Base-by-base conservation (phyloP, 1,140 invertebrate species). In the Papilio xuthus region DNA sequence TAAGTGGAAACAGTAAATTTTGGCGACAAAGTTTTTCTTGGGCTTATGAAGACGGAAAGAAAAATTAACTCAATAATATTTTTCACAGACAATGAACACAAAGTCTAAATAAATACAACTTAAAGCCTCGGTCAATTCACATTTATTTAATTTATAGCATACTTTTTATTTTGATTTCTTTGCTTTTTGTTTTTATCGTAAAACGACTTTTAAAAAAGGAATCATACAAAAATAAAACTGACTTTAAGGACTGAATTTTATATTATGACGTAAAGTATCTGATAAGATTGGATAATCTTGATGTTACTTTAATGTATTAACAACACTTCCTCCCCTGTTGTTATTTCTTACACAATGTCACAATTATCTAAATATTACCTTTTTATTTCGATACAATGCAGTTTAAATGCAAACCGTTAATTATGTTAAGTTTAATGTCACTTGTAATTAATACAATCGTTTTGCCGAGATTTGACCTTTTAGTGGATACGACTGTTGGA, bases 401-500 rank as follows among this genome's bases (percentile, higher is more conserved):
- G n/a, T 23, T 23, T 7, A 56, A 7, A 23, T 56, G 20, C 8
- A 20, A 23, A 56, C 20, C 9, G 1, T 56, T 56, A 20, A 23
- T 20, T 56, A 7, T 23, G 0, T 50, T 50, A 50, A 50, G 47
- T 50, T 50, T 50, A 50, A 18, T 50, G 18, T 50, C 47, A 50
- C 6, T 63, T 63, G 60, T 63, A 28, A 63, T 23, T 63, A 63
- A 23, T 18, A 28, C 32, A 37, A 69, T 13, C 26, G 37, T 26
- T 50, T 47, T 74, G 50, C 42, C 37, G 42, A 79, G 70, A 50
- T 10, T 80, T 23, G 77, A 79, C 50, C 80, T 76, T 23, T 50
- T 83, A 63, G 80, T 83, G n/a, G 56, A 78, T 26, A 78, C 80
- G 44, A 78, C 77, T 50, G 74, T 77, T 13, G 80, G 81, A 28